Evolutionary conservation across 2,797 vertebrate species (phyloP), one percentile per base, ranked within the genome.

Genomic region (Myiothlypis chrysogaster): DNA sequence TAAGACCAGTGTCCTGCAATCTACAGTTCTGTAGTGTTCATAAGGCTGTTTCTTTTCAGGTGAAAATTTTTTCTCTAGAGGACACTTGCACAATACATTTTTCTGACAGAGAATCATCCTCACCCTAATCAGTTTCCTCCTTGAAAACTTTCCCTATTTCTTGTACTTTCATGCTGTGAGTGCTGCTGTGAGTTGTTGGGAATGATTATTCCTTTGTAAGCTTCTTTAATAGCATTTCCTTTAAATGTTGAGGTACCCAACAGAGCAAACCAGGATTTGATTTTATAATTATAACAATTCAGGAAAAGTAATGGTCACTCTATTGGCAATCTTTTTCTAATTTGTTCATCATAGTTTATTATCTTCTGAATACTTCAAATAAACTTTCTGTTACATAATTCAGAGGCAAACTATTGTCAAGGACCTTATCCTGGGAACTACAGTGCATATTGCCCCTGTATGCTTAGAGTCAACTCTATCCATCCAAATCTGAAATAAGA

Each of bases 31-130:
- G 96, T 97, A 95, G 97, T 97, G 97, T 98, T 98, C 98, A 56
- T 97, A 98, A 98, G 94, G 96, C 97, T 96, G 96, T 98, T 98
- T 98, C 97, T 96, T 98, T 97, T 91, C 97, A 99, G 99, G 99
- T 99, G 99, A 98, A 98, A 98, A 98, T 99, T 98, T 98, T 98
- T 98, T 99, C 99, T 98, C 98, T 93, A 89, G 98, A 98, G 99
- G 98, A 98, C 97, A 91, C 90, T 98, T 60, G 97, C 88, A 94
- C 98, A 98, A 98, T 99, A 97, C 97, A 89, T 98, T 97, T 97
- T 98, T 98, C 98, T 97, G 98, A 98, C 98, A 98, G 98, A 98
- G 98, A 98, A 95, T 97, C 98, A 98, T 98, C 98, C 97, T 98
- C 97, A 93, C 97, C 97, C 97, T 99, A 98, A 99, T 99, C 99